Evolutionary conservation across 2,888 invertebrate genomes (phyloP).

Genomic region (Lasioglossum morio): DNA sequence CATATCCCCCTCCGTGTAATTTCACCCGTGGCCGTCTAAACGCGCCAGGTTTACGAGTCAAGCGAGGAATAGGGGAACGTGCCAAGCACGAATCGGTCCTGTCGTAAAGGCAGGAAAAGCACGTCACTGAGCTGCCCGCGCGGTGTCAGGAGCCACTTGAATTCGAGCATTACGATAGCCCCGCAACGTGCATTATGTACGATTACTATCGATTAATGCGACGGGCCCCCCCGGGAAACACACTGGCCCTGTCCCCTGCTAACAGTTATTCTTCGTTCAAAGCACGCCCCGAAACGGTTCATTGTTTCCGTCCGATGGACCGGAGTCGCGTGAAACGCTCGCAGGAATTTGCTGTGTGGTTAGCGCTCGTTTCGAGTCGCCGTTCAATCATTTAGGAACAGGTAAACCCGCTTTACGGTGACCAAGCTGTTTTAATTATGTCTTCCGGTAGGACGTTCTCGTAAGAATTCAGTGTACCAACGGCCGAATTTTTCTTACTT

Average conservation of each 20-base stretch:
- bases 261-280: not conserved
- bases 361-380: not conserved
- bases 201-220: slow-evolving; percentile 18
- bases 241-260: not conserved
- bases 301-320: slow-evolving; percentile 3
- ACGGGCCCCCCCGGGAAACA: not conserved
- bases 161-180: slow-evolving; percentile 4
- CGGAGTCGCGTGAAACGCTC: not conserved
- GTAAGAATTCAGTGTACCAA: not conserved
- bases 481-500: not conserved
- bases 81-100: slow-evolving; percentile 70
- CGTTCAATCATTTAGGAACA: not conserved
- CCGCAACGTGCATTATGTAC: not conserved
- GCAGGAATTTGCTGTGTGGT: not conserved
- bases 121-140: slow-evolving; percentile 23
- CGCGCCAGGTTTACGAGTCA: slow-evolving; percentile 63
- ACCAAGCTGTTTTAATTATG: not conserved
- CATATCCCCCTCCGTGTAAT: slow-evolving; percentile 54
- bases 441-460: not conserved
- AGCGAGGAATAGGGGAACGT: slow-evolving; percentile 60
- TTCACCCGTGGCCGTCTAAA: slow-evolving; percentile 52
- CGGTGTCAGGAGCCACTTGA: slow-evolving; percentile 34
- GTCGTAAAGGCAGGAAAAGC: slow-evolving; percentile 69
- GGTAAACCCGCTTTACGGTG: not conserved
- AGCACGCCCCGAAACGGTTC: not conserved